Percentiles rank a stretch among this genome's conserved stretches.
Conservation (phyloP, 2,888 invertebrate species). For the Chirona hameri region DNA sequence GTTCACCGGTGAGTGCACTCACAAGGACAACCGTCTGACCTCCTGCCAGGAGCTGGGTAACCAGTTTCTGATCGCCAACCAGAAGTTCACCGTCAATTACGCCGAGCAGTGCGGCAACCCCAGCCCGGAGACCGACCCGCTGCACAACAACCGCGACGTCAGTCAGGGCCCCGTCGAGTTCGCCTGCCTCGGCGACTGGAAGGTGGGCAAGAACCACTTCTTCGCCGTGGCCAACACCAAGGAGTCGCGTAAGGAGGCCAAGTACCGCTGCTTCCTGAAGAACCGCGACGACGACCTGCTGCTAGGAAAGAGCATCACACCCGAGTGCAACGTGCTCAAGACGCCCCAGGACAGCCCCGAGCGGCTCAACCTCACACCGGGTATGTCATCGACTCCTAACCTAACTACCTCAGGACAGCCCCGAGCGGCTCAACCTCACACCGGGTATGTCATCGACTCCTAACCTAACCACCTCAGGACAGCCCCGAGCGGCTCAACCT, state of each 20-base stretch:
- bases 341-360: slow-evolving; percentile 92
- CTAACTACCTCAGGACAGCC: too few relatives aligned
- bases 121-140: not conserved
- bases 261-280: slow-evolving; percentile 88
- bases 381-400: slow-evolving; percentile 60
- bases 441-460: too few relatives aligned
- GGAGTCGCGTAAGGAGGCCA: slow-evolving; percentile 90
- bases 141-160: not conserved
- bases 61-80: slow-evolving; percentile 91
- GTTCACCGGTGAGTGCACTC: slow-evolving; percentile 86
- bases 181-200: slow-evolving; percentile 92
- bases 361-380: slow-evolving; percentile 78
- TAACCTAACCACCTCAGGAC: too few relatives aligned
- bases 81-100: slow-evolving; percentile 93
- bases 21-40: slow-evolving; percentile 78
- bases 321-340: slow-evolving; percentile 87
- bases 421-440: too few relatives aligned
- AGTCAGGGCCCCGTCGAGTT: slow-evolving; percentile 70
- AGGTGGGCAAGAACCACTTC: slow-evolving; percentile 90
- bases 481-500: too few relatives aligned
- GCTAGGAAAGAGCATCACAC: slow-evolving; percentile 87
- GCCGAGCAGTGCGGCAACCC: slow-evolving; percentile 63
- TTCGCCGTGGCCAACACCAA: slow-evolving; percentile 97
- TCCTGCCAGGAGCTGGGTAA: slow-evolving; percentile 96
- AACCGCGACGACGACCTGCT: slow-evolving; percentile 91